Evolutionary conservation across 2,888 invertebrate genomes (phyloP).

Genomic region (Diplazon laetatorius): DNA sequence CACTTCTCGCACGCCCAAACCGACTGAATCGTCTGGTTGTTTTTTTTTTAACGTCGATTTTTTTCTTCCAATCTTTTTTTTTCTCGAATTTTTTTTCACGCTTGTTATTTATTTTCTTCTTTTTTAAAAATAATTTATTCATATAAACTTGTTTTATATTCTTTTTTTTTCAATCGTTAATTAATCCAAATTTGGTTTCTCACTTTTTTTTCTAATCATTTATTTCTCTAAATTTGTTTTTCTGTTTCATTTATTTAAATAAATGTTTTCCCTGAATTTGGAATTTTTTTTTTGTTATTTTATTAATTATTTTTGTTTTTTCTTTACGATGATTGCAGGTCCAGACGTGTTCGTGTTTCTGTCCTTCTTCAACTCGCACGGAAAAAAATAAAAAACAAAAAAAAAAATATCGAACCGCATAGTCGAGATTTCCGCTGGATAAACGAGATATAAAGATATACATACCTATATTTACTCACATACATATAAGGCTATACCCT

Average conservation of each 20-base stretch:
- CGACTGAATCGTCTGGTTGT: background rate
- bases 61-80: no score
- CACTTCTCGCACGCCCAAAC: background rate
- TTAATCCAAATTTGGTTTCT: no score
- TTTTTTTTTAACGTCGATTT: no score
- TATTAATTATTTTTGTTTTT: conserved; percentile 8
- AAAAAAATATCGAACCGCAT: conserved; percentile 24
- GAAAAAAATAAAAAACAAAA: no score
- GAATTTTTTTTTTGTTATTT: background rate
- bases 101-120: no score
- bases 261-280: background rate
- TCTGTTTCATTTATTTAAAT: background rate
- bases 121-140: no score
- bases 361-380: conserved; percentile 36
- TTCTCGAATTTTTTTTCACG: no score
- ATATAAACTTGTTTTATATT: background rate
- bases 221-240: no score
- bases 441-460: conserved; percentile 1
- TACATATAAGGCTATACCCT: no score
- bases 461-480: background rate
- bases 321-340: conserved; percentile 45
- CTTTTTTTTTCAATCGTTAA: conserved; percentile 17
- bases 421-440: conserved; percentile 29
- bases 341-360: conserved; percentile 29
- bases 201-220: no score